Evolutionary conservation across 2,113 vertebrate genomes (phyloP), one percentile per base, ranked within the genome.

Genomic region (Gila orcuttii): DNA sequence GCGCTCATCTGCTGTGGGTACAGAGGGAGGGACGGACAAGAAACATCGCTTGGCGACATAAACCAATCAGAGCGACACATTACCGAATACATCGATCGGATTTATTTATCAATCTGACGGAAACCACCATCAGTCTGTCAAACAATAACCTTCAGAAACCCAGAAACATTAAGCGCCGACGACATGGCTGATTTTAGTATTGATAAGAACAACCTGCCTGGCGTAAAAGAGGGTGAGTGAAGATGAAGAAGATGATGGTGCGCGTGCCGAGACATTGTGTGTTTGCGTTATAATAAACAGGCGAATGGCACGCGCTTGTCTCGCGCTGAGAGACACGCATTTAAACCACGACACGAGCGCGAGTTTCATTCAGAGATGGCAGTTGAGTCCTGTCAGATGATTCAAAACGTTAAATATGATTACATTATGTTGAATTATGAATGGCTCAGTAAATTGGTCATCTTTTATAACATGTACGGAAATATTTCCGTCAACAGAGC

Each of bases 101-200:
- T 83, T 73, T 83, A 83, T 83, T 83, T 92, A 91, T 66, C 42
- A 8, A 9, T 42, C 90, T 90, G 91, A 92, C 74, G 10, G 87
- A 87, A 91, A 64, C 45, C 86, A 74, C 91, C 85, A 93, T 93
- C 91, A 85, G 91, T 94, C 92, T 90, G 85, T 69, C 74, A 23
- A 84, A 79, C 82, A 57, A 89, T 91, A 93, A 92, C 92, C 93
- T 93, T 91, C 88, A 89, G 83, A 86, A 84, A 86, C 90, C 87
- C 80, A 74, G 89, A 90, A 87, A 88, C 88, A 78, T 91, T 90
- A 87, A 86, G 91, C 83, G 68, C 85, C 88, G 91, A 89, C 92
- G 93, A 93, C 93, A 96, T 96, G 95, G 94, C 94, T 92, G 94
- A 95, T 88, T 92, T 94, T 86, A 94, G 91, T 86, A 94, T 96